phyloP scores from a whole-genome alignment of 2,113 vertebrate species.

The Macquaria australasica region DNA sequence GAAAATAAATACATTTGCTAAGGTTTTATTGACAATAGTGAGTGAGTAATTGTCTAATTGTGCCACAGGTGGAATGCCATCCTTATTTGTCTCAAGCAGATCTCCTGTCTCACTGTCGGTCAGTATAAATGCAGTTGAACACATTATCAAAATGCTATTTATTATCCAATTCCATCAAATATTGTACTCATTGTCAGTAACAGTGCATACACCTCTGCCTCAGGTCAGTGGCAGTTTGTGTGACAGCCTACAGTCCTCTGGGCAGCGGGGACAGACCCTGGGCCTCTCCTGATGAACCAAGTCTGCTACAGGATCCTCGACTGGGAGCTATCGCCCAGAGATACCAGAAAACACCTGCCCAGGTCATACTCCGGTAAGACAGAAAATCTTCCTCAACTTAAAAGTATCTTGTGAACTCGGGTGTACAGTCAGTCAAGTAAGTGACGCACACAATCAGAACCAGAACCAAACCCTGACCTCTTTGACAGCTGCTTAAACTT shows the following conservation, averaged over 20 bases:
- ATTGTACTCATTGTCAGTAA: neutral
- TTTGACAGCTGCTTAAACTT: neutral
- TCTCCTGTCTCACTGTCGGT: constrained; percentile 81
- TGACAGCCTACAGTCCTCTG: constrained; percentile 85
- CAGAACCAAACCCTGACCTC: neutral
- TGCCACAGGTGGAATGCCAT: constrained; percentile 83
- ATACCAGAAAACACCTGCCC: constrained; percentile 79
- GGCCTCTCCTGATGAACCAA: constrained; percentile 76
- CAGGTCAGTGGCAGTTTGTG: constrained; percentile 71
- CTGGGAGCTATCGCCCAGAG: constrained; percentile 66
- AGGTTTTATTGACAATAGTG: neutral
- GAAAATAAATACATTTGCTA: neutral
- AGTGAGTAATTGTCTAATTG: neutral
- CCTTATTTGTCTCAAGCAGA: constrained; percentile 81
- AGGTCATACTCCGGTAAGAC: constrained; percentile 80
- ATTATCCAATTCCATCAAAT: neutral
- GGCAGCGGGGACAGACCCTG: constrained; percentile 85
- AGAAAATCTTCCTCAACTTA: neutral
- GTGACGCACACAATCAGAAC: neutral
- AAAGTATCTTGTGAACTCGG: neutral
- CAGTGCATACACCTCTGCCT: neutral
- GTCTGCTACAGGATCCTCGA: constrained; percentile 76
- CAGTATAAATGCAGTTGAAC: constrained; percentile 16
- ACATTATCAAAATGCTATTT: neutral
- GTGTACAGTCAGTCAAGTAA: neutral